A percentile compares a stretch with the other conserved stretches of the same genome.
Conservation (phyloP, 2,888 invertebrate genomes). For the Tenthredo scrophulariae region DNA sequence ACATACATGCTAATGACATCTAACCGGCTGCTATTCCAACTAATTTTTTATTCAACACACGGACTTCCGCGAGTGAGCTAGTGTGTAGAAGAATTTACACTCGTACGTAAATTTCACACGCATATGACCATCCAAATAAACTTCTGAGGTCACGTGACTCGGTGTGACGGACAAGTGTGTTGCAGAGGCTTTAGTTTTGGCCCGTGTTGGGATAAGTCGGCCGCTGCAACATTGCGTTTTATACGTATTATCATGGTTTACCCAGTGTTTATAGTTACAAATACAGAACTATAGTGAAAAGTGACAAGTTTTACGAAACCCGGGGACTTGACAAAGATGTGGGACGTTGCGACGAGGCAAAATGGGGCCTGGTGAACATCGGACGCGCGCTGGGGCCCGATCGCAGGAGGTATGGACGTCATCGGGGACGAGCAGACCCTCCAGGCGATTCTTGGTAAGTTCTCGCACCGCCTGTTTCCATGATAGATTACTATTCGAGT, state of each 20-base stretch:
- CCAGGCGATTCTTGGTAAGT: conserved; percentile 78
- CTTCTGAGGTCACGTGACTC: conserved; percentile 52
- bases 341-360: conserved; percentile 65
- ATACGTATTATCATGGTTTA: conserved; percentile 34
- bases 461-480: conserved; percentile 55
- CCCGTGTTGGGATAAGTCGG: conserved; percentile 52
- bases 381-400: conserved; percentile 71
- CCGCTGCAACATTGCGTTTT: conserved; percentile 40
- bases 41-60: conserved; percentile 52
- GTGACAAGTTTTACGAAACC: conserved; percentile 45
- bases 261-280: conserved; percentile 15
- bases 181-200: conserved; percentile 51
- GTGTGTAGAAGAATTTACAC: conserved; percentile 36
- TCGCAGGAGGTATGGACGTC: conserved; percentile 76
- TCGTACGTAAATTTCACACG: conserved; percentile 22
- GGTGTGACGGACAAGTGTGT: conserved; percentile 53
- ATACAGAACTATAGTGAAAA: conserved; percentile 11
- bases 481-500: background rate
- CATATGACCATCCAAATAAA: conserved; percentile 55
- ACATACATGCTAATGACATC: conserved; percentile 52
- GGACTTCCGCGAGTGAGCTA: conserved; percentile 26
- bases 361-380: conserved; percentile 75
- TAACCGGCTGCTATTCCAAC: conserved; percentile 48
- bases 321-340: conserved; percentile 60
- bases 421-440: conserved; percentile 78